phyloP scores from a whole-genome alignment of 1,140 invertebrate species.

The Philaenus spumarius region DNA sequence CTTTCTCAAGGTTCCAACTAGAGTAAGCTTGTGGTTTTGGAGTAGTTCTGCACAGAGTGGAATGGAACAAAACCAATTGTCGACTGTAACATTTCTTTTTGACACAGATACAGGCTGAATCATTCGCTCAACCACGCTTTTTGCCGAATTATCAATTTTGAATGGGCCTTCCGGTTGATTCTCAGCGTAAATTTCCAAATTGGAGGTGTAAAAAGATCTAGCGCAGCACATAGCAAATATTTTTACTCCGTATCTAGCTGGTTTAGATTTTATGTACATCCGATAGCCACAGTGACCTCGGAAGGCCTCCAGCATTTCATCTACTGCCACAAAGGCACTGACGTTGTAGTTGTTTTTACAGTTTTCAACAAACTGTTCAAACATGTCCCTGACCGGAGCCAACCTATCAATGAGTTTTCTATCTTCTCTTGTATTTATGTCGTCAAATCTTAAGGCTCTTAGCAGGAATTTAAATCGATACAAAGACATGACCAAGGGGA shows the following conservation, averaged over 20 bases:
- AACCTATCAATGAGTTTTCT: conserved; percentile 32
- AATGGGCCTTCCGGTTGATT: conserved; percentile 36
- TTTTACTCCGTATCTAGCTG: conserved; percentile 2
- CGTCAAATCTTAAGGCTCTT: no score
- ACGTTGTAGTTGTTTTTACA: conserved; percentile 27
- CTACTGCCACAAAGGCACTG: conserved; percentile 26
- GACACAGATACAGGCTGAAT: conserved; percentile 33
- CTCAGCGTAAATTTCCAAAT: conserved; percentile 11
- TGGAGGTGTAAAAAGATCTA: conserved; percentile 5
- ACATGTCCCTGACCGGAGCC: conserved; percentile 34
- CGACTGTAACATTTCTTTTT: conserved; percentile 34
- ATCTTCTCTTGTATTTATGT: conserved; percentile 26
- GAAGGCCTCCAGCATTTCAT: conserved; percentile 39
- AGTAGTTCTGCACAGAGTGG: conserved; percentile 21
- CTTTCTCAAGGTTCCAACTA: conserved; percentile 31
- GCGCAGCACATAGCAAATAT: conserved; percentile 8
- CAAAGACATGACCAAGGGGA: conserved; percentile 26
- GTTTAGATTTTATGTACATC: conserved; percentile 31
- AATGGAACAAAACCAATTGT: conserved; percentile 35
- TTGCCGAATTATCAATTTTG: conserved; percentile 28
- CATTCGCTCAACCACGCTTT: conserved; percentile 35
- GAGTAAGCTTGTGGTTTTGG: conserved; percentile 28
- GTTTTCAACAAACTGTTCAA: no score
- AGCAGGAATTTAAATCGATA: no score
- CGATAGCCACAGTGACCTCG: conserved; percentile 35